These are phyloP conservation scores for Hylaea fasciaria DNA, from an alignment of 2,888 invertebrate species.

Conservation along the genomic window DNA sequence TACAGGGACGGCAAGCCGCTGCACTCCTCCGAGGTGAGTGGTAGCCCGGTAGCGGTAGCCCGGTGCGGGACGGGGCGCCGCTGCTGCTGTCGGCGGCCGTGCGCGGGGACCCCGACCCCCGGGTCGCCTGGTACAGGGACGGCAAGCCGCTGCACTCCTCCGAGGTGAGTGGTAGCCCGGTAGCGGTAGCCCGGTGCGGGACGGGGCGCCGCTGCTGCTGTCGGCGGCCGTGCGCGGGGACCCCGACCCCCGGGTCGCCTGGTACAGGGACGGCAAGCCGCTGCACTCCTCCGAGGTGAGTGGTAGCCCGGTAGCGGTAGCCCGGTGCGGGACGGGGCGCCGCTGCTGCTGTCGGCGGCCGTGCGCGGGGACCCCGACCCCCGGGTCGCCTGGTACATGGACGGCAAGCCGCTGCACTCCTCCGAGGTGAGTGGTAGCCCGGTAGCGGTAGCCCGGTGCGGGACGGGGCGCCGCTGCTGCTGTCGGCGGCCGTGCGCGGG, in stretches of 20 bases:
- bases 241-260: conserved; percentile 96
- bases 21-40: conserved; percentile 75
- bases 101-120: conserved; percentile 96
- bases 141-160: conserved; percentile 86
- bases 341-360: conserved; percentile 91
- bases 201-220: conserved; percentile 94
- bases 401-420: conserved; percentile 87
- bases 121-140: conserved; percentile 95
- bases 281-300: conserved; percentile 71
- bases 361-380: conserved; percentile 97
- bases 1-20: conserved; percentile 91
- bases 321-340: conserved; percentile 94
- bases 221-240: conserved; percentile 94
- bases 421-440: conserved; percentile 86
- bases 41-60: conserved; percentile 89
- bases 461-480: conserved; percentile 94
- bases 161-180: conserved; percentile 85
- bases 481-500: conserved; percentile 94
- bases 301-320: conserved; percentile 90
- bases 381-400: conserved; percentile 95
- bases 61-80: conserved; percentile 94
- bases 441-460: conserved; percentile 89
- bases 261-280: conserved; percentile 94
- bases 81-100: conserved; percentile 93
- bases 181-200: conserved; percentile 91